Base-by-base conservation (phyloP, 2,113 vertebrate genomes). In the Syrrhaptes paradoxus region DNA sequence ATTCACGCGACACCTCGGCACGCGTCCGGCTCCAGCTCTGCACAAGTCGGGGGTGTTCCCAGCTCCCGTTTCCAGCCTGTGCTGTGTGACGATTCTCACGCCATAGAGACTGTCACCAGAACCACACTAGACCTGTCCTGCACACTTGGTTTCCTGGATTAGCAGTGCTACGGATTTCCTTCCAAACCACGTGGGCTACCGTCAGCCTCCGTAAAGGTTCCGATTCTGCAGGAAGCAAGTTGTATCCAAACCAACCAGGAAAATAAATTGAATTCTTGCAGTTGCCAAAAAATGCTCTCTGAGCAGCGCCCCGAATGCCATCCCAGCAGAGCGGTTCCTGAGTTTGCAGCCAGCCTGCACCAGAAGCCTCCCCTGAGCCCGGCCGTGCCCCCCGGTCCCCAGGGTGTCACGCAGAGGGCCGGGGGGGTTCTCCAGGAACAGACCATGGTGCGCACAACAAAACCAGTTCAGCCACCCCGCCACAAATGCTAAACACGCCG, bases 401-500 rank as follows among this genome's bases (percentile, higher is more conserved):
- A 1, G 34, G 28, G 58, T 2, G 3, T 8, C 24, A 7, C 1
- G 18, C 1, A 7, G 45, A 13, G 49, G n/a, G 29, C 32, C 45
- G 1, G 4, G 38, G 58, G 61, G 55, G 25, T 26, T 10, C 20
- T 34, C 31, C 8, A 3, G 36, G 76, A 18, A 6, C 14, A 2
- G 17, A 9, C 36, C 38, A 1, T 0, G 6, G 48, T 3, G 2
- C 2, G 7, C 41, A 14, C 48, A 34, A 4, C 4, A 7, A 7
- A 31, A 59, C 0, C 80, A 45, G 13, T 54, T 0, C 48, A 2
- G 45, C 1, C 9, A 46, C 2, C 52, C 55, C 15, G 3, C 2
- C 45, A 2, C 71, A 6, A 21, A 1, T 0, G 2, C 38, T 3
- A 24, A 2, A 21, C 28, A 4, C 17, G 0, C 43, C 2, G 55